These are phyloP conservation scores for Aegithalos caudatus DNA, from an alignment of 2,113 vertebrate species.

Conservation along the genomic window DNA sequence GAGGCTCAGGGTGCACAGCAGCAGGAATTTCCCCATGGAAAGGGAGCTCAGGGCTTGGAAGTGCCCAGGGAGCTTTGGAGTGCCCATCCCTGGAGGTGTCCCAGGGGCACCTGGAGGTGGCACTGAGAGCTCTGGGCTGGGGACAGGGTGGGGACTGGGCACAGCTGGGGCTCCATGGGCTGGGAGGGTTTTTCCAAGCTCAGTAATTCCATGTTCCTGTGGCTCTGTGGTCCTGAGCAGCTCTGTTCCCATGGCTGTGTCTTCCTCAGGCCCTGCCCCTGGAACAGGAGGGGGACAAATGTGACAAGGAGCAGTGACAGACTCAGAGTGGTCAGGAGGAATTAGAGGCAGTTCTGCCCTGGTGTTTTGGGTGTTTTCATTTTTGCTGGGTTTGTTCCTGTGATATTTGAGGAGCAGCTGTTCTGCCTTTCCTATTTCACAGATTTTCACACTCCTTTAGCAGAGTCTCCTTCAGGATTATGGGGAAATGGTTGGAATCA, in stretches of 20 bases:
- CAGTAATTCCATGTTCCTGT: fast-evolving
- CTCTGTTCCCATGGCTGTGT: fast-evolving
- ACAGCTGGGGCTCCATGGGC: fast-evolving
- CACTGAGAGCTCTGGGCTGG: not conserved
- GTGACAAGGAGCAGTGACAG: not conserved
- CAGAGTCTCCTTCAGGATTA: not conserved
- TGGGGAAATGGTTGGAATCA: not conserved
- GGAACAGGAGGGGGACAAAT: not conserved
- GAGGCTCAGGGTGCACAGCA: not conserved
- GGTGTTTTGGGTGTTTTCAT: fast-evolving
- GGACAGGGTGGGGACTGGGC: not conserved
- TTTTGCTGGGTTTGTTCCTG: not conserved
- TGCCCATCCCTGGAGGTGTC: not conserved
- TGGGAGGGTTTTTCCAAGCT: not conserved
- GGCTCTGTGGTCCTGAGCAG: not conserved
- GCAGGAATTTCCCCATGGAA: not conserved
- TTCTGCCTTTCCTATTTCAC: not conserved
- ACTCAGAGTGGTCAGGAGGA: not conserved
- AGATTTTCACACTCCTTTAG: not conserved
- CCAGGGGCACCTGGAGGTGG: not conserved
- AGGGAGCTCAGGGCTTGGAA: fast-evolving
- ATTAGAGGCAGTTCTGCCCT: fast-evolving
- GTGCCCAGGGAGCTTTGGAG: not conserved
- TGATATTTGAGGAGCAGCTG: not conserved
- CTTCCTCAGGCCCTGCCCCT: not conserved